Evolutionary conservation across 2,888 invertebrate genomes (phyloP).

Genomic region (Eucriotettix oculatus): DNA sequence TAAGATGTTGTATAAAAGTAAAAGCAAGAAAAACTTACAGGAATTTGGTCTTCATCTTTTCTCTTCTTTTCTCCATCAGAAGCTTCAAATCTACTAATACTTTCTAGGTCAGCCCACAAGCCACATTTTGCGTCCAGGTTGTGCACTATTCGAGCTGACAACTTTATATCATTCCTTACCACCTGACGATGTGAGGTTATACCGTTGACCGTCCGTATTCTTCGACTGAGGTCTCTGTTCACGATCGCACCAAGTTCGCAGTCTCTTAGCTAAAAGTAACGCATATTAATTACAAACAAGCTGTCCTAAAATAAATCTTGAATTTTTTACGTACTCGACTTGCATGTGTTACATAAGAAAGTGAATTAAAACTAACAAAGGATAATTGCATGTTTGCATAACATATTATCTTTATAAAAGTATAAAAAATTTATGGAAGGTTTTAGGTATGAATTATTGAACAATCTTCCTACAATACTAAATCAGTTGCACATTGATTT

Average conservation of each 20-base stretch:
- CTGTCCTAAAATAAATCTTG: too few species aligned
- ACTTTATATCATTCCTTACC: conserved; percentile 77
- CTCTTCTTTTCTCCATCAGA: conserved; percentile 3
- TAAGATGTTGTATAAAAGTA: too few species aligned
- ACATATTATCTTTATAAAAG: too few species aligned
- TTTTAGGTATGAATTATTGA: too few species aligned
- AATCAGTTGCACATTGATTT: too few species aligned
- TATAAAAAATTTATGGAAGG: too few species aligned
- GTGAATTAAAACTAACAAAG: too few species aligned
- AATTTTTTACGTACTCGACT: too few species aligned
- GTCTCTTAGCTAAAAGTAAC: conserved; percentile 52
- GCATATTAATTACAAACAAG: too few species aligned
- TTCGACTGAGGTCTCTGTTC: conserved; percentile 86
- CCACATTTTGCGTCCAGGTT: conserved; percentile 72
- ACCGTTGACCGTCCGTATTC: conserved; percentile 83
- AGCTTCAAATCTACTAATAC: neutral
- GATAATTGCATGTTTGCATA: too few species aligned
- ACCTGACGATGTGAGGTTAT: conserved; percentile 78
- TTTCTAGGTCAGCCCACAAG: conserved; percentile 46
- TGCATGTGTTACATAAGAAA: too few species aligned
- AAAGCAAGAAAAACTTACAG: conserved; percentile 1
- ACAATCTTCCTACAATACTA: too few species aligned
- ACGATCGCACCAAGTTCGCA: conserved; percentile 91
- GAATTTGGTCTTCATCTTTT: conserved; percentile 2
- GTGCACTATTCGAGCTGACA: conserved; percentile 81